Evolutionary conservation across 2,113 vertebrate species (phyloP).

Genomic region (Tamias sibiricus): DNA sequence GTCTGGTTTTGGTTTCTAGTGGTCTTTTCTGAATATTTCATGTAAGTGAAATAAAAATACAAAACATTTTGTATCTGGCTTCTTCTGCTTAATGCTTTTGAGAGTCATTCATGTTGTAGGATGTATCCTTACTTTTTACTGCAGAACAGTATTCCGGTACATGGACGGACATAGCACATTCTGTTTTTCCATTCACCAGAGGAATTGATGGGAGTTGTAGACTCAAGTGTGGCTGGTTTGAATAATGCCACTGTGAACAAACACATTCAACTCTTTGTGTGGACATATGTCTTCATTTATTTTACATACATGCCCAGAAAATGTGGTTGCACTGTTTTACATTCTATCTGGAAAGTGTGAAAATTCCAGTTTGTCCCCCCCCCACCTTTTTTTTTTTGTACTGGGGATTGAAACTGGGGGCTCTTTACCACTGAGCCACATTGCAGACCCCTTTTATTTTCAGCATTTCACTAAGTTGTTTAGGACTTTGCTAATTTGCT

Average conservation of each 20-base stretch:
- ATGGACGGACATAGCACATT: not conserved
- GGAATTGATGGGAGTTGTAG: not conserved
- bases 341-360: not conserved
- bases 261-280: not conserved
- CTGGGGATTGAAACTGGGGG: no score
- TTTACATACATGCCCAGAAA: not conserved
- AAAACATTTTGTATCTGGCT: not conserved
- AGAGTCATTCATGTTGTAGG: not conserved
- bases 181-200: not conserved
- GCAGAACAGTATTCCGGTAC: not conserved
- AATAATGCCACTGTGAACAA: not conserved
- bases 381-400: not conserved
- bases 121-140: not conserved
- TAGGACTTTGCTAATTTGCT: no score
- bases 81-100: not conserved
- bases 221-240: not conserved
- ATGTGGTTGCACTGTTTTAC: not conserved
- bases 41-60: not conserved
- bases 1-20: conserved; percentile 20
- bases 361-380: not conserved
- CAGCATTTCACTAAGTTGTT: no score
- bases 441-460: no score
- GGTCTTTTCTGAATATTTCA: conserved; percentile 34
- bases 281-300: not conserved
- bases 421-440: no score